phyloP scores from a whole-genome alignment of 1,140 invertebrate genomes.

The Cylas formicarius region DNA sequence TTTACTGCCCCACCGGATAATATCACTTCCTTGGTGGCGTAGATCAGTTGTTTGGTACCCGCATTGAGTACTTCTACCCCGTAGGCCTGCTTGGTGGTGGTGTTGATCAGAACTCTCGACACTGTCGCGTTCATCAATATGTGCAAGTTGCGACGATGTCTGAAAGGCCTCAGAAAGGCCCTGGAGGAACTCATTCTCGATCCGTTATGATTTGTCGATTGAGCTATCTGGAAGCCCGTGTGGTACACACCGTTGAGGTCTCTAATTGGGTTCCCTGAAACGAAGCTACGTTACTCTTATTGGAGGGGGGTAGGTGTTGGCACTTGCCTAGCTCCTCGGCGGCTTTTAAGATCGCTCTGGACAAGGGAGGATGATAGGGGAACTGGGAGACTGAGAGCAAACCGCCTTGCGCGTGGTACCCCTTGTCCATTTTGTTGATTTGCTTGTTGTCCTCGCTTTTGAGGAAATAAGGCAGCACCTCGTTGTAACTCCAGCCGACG shows the following conservation, averaged over 20 bases:
- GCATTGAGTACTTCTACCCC: constrained; percentile 60
- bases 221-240: constrained; percentile 75
- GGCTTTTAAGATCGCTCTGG: constrained; percentile 74
- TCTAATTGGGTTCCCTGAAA: constrained; percentile 64
- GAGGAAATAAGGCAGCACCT: constrained; percentile 80
- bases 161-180: constrained; percentile 76
- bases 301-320: constrained; percentile 12
- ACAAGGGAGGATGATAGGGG: constrained; percentile 78
- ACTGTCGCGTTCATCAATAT: constrained; percentile 70
- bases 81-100: constrained; percentile 56
- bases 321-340: constrained; percentile 65
- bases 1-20: constrained; percentile 64
- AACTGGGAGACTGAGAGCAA: constrained; percentile 73
- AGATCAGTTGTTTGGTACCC: constrained; percentile 49
- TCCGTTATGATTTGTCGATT: constrained; percentile 82
- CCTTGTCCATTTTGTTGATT: constrained; percentile 62
- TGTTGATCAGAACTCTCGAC: constrained; percentile 64
- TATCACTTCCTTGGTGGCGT: constrained; percentile 60
- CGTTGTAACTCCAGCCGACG: constrained; percentile 82
- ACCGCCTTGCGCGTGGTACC: constrained; percentile 71
- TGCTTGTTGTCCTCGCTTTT: constrained; percentile 81
- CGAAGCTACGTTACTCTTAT: constrained; percentile 4
- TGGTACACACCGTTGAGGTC: constrained; percentile 79
- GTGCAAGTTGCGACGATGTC: constrained; percentile 65
- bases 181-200: constrained; percentile 72